These are phyloP conservation scores for Ophion ellenae DNA, from an alignment of 2,888 invertebrate genomes.

Conservation along the genomic window DNA sequence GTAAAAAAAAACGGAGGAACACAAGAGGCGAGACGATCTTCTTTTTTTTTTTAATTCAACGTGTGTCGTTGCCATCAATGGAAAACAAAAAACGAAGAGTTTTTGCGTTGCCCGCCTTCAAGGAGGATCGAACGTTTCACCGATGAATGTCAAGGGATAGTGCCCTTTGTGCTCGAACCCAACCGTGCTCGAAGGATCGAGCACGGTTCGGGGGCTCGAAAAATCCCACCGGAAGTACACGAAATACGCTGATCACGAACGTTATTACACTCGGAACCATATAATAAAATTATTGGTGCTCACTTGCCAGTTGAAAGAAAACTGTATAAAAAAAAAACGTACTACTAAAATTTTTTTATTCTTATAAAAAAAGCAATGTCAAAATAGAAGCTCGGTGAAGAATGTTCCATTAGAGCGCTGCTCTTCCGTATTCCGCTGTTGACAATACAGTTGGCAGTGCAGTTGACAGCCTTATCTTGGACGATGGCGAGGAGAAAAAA, in stretches of 20 bases:
- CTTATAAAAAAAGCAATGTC: background rate
- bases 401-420: constrained; percentile 1
- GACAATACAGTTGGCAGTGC: background rate
- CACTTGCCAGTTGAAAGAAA: background rate
- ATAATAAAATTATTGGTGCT: background rate
- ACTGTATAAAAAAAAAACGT: background rate
- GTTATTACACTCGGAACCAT: background rate
- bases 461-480: constrained; percentile 21
- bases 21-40: background rate
- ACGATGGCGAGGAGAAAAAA: constrained; percentile 8
- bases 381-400: too few species aligned
- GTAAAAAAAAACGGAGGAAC: background rate
- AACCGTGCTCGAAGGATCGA: too few species aligned
- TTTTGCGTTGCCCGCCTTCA: background rate
- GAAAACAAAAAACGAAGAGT: background rate
- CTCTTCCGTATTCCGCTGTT: background rate
- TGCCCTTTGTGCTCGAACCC: too few species aligned
- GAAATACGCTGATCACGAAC: background rate
- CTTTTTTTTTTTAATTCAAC: constrained; percentile 13
- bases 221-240: background rate
- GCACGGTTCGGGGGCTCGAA: background rate
- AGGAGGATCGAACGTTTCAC: background rate
- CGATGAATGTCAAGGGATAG: too few species aligned
- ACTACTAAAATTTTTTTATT: background rate
- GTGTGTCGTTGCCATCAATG: constrained; percentile 3